These are phyloP conservation scores for Microctenopoma stevenorrisi DNA, from an alignment of 2,797 vertebrate species.

Conservation along the genomic window DNA sequence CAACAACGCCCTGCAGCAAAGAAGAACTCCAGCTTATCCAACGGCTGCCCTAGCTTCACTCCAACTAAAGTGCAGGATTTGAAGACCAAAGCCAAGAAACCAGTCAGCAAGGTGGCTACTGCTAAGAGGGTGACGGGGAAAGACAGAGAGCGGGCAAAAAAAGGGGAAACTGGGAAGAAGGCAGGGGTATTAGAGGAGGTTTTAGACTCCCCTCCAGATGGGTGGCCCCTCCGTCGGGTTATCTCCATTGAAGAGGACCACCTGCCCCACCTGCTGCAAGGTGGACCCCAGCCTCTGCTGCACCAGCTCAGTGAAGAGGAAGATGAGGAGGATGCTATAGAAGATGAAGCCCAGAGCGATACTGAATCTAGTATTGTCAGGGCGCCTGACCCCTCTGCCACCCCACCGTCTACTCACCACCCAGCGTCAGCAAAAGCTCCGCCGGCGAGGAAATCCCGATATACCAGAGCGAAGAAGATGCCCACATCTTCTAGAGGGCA, in stretches of 20 bases:
- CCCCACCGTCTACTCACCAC: background rate
- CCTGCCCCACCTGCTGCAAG: constrained; percentile 88
- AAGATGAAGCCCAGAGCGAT: constrained; percentile 54
- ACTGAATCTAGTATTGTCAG: constrained; percentile 40
- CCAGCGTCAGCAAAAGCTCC: background rate
- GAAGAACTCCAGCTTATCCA: constrained; percentile 51
- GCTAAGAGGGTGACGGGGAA: constrained; percentile 33
- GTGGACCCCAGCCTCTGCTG: constrained; percentile 75
- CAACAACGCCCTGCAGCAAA: constrained; percentile 43
- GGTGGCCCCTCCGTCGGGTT: constrained; percentile 84
- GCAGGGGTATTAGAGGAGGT: constrained; percentile 37
- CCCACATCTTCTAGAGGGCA: constrained; percentile 80
- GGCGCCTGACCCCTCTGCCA: constrained; percentile 2
- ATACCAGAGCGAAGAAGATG: constrained; percentile 22
- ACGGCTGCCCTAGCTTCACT: constrained; percentile 23
- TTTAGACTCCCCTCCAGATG: constrained; percentile 65
- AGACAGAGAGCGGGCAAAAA: constrained; percentile 47
- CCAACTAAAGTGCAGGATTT: constrained; percentile 33
- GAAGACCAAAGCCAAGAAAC: constrained; percentile 53
- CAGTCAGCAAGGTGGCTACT: background rate
- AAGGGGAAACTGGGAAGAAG: constrained; percentile 47
- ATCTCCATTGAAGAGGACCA: constrained; percentile 97
- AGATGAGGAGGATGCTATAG: constrained; percentile 54
- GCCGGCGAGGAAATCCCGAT: constrained; percentile 33
- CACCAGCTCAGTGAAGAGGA: constrained; percentile 85